Evolutionary conservation across 1,140 invertebrate genomes (phyloP).

Genomic region (Papilio glaucus): DNA sequence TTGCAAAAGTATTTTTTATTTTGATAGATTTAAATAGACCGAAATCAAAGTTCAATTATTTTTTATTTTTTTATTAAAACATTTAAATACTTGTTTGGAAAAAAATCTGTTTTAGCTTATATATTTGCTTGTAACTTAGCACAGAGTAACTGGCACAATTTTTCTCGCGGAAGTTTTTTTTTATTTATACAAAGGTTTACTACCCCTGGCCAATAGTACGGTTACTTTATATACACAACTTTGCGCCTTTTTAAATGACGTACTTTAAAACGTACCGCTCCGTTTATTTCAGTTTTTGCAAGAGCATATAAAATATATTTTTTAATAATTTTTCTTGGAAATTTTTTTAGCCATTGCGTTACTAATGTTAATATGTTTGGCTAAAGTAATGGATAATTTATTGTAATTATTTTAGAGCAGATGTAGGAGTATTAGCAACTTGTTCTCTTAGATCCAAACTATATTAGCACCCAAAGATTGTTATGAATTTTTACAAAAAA

Average conservation of each 20-base stretch:
- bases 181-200: too few relatives aligned
- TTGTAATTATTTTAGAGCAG: slow-evolving; percentile 58
- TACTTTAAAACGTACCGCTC: background rate
- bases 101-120: too few relatives aligned
- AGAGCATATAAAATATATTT: slow-evolving; percentile 2
- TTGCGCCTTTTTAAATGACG: too few relatives aligned
- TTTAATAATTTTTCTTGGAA: slow-evolving; percentile 46
- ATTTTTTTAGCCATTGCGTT: slow-evolving; percentile 73
- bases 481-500: slow-evolving; percentile 83
- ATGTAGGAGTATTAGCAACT: slow-evolving; percentile 62
- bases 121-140: too few relatives aligned
- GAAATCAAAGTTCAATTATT: too few relatives aligned
- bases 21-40: too few relatives aligned
- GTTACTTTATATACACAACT: too few relatives aligned
- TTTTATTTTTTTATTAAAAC: too few relatives aligned
- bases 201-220: too few relatives aligned
- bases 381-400: slow-evolving; percentile 64
- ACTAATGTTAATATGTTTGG: slow-evolving; percentile 46
- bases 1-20: background rate
- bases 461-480: slow-evolving; percentile 83
- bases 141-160: too few relatives aligned
- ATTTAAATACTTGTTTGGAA: too few relatives aligned
- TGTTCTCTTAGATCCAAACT: slow-evolving; percentile 76
- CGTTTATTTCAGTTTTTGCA: background rate
- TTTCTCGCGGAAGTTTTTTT: too few relatives aligned